Evolutionary conservation across 2,888 invertebrate genomes (phyloP), one percentile per base, ranked within the genome.

Genomic region (Phengaris alcon): DNA sequence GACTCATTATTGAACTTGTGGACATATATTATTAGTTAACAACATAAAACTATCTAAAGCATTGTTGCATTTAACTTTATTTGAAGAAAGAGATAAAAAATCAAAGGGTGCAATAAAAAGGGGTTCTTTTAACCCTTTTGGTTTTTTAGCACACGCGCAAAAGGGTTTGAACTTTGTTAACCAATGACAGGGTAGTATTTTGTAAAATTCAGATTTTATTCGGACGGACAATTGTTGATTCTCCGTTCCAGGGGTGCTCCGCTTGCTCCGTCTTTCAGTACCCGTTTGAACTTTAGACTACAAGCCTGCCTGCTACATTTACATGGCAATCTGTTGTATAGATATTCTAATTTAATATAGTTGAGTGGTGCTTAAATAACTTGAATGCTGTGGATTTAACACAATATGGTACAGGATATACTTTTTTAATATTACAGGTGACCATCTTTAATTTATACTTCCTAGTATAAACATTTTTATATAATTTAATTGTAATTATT

Each of bases 81-180:
- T 9, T 52, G 44, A 76, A 78, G 80, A 84, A 83, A 87, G 86
- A 82, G 85, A 84, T 85, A 83, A 79, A 86, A 81, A 84, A 83
- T 81, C 12, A 72, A 54, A 22, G 72, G 72, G 72, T 72, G 72
- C 8, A 35, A 72, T 72, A 72, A 83, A 81, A 83, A 82, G 83
- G 89, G 88, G 85, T 86, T 84, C 79, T 83, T 86, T 88, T 88
- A 91, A 91, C 92, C 93, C 93, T 91, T 91, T 92, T 87, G 82
- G 75, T 88, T 90, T 90, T 91, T 93, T 92, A 90, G 91, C 92
- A 93, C 93, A 93, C 85, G 92, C 93, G 92, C 93, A 93, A 87
- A 87, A 83, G 88, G 86, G 88, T 86, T 87, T 84, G 88, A 88
- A 87, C 80, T 82, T 84, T 84, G 82, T 84, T 86, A 84, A 85